These are phyloP conservation scores for Thunnus maccoyii DNA, from an alignment of 2,113 vertebrate genomes.

Conservation along the genomic window DNA sequence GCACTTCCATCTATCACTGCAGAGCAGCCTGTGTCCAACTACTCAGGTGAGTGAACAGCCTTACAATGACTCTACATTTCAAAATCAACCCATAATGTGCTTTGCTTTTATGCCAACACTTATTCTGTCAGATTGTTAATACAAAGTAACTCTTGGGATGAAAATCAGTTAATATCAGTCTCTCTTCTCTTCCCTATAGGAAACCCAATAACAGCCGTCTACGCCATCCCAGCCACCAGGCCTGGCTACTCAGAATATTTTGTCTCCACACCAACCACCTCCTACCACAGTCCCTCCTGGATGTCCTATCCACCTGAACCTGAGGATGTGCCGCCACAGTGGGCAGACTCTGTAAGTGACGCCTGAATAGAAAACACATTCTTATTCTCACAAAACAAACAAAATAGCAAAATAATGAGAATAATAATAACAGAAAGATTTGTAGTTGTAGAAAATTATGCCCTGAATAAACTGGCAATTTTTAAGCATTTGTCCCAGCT, in stretches of 20 bases:
- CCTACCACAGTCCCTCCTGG: constrained; percentile 96
- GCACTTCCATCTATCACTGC: constrained; percentile 88
- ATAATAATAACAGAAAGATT: not conserved
- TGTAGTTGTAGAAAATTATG: not conserved
- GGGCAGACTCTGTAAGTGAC: constrained; percentile 95
- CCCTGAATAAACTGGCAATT: constrained; percentile 4
- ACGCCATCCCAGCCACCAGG: constrained; percentile 95
- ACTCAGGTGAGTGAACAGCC: constrained; percentile 90
- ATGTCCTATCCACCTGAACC: constrained; percentile 95
- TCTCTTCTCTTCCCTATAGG: constrained; percentile 80
- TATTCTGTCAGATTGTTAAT: constrained; percentile 1
- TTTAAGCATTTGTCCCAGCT: constrained; percentile 6
- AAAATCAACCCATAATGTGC: not conserved
- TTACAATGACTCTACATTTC: constrained; percentile 23
- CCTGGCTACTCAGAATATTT: constrained; percentile 94
- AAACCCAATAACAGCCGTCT: constrained; percentile 96
- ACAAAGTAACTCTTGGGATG: not conserved
- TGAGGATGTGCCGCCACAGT: constrained; percentile 92
- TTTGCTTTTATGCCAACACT: constrained; percentile 4
- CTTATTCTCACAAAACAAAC: not conserved
- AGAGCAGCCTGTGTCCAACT: constrained; percentile 92
- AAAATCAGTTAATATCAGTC: not conserved
- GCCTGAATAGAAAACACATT: not conserved
- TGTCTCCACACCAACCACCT: constrained; percentile 92
- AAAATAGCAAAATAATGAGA: not conserved